Conservation (phyloP, 1,140 invertebrate species). For the Acromyrmex charruanus region DNA sequence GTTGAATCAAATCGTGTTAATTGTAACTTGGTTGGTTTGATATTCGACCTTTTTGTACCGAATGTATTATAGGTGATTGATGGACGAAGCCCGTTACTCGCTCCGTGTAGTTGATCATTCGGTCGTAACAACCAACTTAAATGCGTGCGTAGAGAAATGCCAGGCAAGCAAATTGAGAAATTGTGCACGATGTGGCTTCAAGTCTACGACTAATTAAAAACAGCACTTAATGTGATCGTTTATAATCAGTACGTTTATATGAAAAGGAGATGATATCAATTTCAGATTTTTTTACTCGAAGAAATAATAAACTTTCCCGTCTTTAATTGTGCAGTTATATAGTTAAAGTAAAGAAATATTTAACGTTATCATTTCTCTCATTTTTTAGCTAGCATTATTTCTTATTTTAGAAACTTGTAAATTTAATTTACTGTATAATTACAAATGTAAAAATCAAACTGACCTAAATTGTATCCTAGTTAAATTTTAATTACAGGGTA, state of each 20-base stretch:
- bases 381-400: neutral
- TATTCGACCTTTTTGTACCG: constrained; percentile 12
- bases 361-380: neutral
- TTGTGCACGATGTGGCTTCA: neutral
- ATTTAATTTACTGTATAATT: neutral
- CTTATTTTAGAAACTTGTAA: neutral
- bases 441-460: neutral
- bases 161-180: neutral
- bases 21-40: constrained; percentile 14
- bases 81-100: constrained; percentile 13
- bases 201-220: neutral
- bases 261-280: constrained; percentile 6
- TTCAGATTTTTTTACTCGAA: constrained; percentile 7
- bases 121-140: constrained; percentile 15
- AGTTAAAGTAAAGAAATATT: neutral
- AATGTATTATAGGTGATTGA: constrained; percentile 35
- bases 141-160: constrained; percentile 5
- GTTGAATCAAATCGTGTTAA: constrained; percentile 27
- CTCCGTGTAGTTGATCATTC: constrained; percentile 11
- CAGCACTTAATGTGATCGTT: neutral
- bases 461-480: constrained; percentile 1
- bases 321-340: neutral
- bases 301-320: neutral
- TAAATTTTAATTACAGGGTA: neutral
- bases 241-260: neutral